phyloP scores from a whole-genome alignment of 2,888 invertebrate species.

The Campopleginae sp. region DNA sequence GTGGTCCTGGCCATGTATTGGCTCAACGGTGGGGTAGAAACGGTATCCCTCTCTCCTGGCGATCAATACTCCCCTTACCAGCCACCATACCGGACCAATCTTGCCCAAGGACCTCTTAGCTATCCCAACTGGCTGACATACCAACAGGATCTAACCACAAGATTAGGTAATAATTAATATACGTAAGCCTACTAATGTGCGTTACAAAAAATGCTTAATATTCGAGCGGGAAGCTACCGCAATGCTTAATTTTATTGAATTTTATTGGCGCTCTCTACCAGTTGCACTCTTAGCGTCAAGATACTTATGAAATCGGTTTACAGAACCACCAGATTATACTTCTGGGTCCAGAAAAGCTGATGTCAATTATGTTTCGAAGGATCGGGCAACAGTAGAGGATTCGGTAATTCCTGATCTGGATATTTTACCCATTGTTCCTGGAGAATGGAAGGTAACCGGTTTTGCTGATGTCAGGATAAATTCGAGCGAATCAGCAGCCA shows the following conservation, averaged over 20 bases:
- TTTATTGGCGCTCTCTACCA: neutral
- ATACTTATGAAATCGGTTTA: slow-evolving; percentile 52
- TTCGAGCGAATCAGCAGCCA: slow-evolving; percentile 2
- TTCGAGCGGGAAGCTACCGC: slow-evolving; percentile 4
- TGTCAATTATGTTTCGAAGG: slow-evolving; percentile 41
- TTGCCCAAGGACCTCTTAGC: slow-evolving; percentile 74
- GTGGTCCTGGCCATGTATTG: slow-evolving; percentile 79
- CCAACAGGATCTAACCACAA: slow-evolving; percentile 53
- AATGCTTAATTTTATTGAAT: neutral
- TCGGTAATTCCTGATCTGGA: slow-evolving; percentile 39
- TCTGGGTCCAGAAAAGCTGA: slow-evolving; percentile 27
- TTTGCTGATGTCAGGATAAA: slow-evolving; percentile 3
- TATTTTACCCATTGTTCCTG: slow-evolving; percentile 19
- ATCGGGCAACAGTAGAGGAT: slow-evolving; percentile 30
- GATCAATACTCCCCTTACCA: slow-evolving; percentile 82
- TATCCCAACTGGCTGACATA: slow-evolving; percentile 72
- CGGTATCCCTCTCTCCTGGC: slow-evolving; percentile 75
- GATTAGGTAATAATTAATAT: slow-evolving; percentile 44
- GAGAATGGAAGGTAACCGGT: slow-evolving; percentile 25
- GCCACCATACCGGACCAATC: slow-evolving; percentile 74
- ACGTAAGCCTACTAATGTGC: neutral
- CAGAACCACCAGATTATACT: slow-evolving; percentile 60
- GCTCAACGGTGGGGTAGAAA: slow-evolving; percentile 77
- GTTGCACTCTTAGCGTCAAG: neutral
- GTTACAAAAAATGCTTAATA: neutral